Conservation (phyloP, 1,140 invertebrate species). For the Orius laevigatus region DNA sequence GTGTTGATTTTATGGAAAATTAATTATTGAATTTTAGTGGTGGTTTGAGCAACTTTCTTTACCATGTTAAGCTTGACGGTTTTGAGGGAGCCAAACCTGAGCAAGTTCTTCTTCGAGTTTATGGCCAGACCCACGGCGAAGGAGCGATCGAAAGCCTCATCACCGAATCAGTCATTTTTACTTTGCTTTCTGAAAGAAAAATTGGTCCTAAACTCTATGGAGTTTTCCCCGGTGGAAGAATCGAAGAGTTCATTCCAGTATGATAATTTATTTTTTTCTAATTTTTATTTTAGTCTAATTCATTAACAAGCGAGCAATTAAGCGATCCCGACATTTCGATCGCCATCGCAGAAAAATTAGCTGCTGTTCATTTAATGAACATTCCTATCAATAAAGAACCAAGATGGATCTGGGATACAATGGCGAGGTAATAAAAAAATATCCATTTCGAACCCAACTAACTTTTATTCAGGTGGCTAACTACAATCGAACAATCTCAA, state of each 20-base stretch:
- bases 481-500: constrained; percentile 15
- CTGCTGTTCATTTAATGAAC: constrained; percentile 75
- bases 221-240: constrained; percentile 84
- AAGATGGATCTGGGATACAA: constrained; percentile 81
- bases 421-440: constrained; percentile 40
- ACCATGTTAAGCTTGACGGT: constrained; percentile 47
- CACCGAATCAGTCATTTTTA: constrained; percentile 91
- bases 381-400: constrained; percentile 90
- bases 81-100: constrained; percentile 29
- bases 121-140: constrained; percentile 79
- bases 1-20: neutral
- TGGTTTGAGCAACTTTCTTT: constrained; percentile 66
- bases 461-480: constrained; percentile 17
- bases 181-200: constrained; percentile 75
- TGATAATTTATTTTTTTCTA: constrained; percentile 20
- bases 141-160: constrained; percentile 68
- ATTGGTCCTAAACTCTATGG: constrained; percentile 90
- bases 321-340: too few relatives aligned
- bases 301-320: neutral
- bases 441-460: too few relatives aligned
- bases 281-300: neutral
- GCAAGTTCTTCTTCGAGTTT: constrained; percentile 74
- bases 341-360: constrained; percentile 80
- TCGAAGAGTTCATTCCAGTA: constrained; percentile 92
- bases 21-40: constrained; percentile 36